A percentile compares a stretch with the other conserved stretches of the same genome.
Evolutionary conservation across 2,888 invertebrate genomes (phyloP).

Genomic region (Acrobasis consociella): DNA sequence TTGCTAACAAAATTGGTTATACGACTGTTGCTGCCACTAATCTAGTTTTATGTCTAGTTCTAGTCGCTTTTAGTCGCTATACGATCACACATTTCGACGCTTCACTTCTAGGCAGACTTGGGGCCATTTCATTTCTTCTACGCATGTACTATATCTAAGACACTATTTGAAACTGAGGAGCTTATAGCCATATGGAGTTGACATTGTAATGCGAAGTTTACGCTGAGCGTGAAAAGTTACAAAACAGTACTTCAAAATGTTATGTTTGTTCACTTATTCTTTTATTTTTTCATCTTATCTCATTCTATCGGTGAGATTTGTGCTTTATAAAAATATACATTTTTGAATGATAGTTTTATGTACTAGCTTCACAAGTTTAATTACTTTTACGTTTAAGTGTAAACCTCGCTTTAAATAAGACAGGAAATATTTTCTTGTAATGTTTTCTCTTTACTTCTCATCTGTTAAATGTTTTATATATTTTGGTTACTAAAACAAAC

Average conservation of each 20-base stretch:
- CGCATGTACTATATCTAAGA: conserved; percentile 25
- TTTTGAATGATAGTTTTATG: neutral
- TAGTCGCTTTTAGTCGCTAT: conserved; percentile 61
- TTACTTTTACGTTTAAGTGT: neutral
- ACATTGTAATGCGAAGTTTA: neutral
- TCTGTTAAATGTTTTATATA: neutral
- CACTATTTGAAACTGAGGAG: neutral
- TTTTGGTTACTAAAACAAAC: neutral
- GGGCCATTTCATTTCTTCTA: conserved; percentile 31
- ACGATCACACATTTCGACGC: conserved; percentile 73
- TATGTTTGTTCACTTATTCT: neutral
- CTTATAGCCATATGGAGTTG: neutral
- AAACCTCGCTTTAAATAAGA: neutral
- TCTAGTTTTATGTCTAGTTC: conserved; percentile 28
- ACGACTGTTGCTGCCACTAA: conserved; percentile 14
- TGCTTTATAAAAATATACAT: neutral
- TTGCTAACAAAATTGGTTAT: neutral
- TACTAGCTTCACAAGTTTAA: no score
- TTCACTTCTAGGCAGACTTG: conserved; percentile 42
- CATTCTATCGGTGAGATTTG: no score
- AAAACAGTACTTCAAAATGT: neutral
- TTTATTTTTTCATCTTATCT: neutral
- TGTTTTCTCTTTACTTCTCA: neutral
- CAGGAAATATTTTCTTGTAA: neutral
- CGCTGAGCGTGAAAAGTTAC: neutral